A percentile compares a stretch with the other conserved stretches of the same genome.
Conservation (phyloP, 2,797 vertebrate species). For the Gallinago solitaria region DNA sequence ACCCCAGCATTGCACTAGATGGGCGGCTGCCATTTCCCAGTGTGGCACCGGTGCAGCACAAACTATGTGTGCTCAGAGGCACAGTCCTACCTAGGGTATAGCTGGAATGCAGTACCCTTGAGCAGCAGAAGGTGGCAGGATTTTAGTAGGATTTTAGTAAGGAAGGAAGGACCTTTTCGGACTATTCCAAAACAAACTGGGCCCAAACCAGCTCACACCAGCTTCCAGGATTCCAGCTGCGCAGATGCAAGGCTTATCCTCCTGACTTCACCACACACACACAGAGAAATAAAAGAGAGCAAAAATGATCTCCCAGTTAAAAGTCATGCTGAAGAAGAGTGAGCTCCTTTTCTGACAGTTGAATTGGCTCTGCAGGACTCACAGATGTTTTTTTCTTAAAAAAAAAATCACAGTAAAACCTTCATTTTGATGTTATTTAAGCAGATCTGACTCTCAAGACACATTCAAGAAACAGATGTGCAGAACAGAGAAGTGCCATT, state of each 20-base stretch:
- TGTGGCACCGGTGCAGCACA: background rate
- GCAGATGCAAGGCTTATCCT: background rate
- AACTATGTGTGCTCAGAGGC: rapidly evolving
- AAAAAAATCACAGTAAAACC: background rate
- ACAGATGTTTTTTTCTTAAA: background rate
- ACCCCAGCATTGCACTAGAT: background rate
- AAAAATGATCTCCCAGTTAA: background rate
- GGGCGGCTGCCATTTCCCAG: background rate
- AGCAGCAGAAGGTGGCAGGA: background rate
- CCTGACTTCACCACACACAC: background rate
- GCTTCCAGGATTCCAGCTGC: background rate
- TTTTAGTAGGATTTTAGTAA: background rate
- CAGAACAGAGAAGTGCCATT: constrained; percentile 12
- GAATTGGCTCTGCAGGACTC: background rate
- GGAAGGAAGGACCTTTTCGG: background rate
- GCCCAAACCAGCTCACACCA: background rate
- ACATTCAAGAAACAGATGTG: constrained; percentile 51
- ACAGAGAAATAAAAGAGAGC: background rate
- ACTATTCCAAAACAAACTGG: background rate
- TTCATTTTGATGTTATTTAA: constrained; percentile 24
- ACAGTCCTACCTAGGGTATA: background rate
- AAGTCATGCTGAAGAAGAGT: background rate
- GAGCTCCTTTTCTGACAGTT: background rate
- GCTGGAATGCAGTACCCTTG: background rate
- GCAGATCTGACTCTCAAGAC: constrained; percentile 1